Percentiles rank a stretch among this genome's conserved stretches.
Conservation (phyloP, 2,113 vertebrate genomes). For the Tor tambroides region DNA sequence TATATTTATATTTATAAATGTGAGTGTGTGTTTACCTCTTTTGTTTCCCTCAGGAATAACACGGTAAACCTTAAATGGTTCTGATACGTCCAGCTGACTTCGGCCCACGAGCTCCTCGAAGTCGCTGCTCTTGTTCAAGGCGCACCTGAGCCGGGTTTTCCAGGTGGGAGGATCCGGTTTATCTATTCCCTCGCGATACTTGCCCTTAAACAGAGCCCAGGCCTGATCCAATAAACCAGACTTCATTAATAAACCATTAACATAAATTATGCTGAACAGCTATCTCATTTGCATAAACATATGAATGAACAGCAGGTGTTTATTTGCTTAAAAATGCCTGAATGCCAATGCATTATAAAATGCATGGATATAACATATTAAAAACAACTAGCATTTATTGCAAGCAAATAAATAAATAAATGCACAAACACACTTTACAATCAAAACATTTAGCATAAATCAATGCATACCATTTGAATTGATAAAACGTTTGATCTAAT, state of each 20-base stretch:
- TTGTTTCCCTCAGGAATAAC: slow-evolving; percentile 90
- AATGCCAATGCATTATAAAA: not conserved
- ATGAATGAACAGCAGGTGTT: not conserved
- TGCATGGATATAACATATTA: not conserved
- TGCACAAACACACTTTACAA: not conserved
- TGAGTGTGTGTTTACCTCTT: slow-evolving; percentile 79
- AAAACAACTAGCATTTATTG: not conserved
- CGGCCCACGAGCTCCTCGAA: slow-evolving; percentile 86
- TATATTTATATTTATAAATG: not conserved
- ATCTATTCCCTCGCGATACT: slow-evolving; percentile 92
- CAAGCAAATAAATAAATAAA: not conserved
- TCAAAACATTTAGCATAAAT: not conserved
- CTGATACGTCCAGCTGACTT: slow-evolving; percentile 85
- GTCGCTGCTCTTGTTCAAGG: slow-evolving; percentile 86
- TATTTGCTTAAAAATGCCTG: not conserved
- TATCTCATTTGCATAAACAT: not conserved
- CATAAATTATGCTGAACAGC: not conserved
- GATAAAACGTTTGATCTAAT: not conserved
- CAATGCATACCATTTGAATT: not conserved
- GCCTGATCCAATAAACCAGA: slow-evolving; percentile 68
- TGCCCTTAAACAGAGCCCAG: slow-evolving; percentile 88
- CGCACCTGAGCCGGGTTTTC: slow-evolving; percentile 86
- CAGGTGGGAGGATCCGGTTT: slow-evolving; percentile 96
- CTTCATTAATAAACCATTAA: not conserved
- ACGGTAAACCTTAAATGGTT: slow-evolving; percentile 87